Conservation (phyloP, 2,113 vertebrate species). For the Hemibagrus wyckioides region DNA sequence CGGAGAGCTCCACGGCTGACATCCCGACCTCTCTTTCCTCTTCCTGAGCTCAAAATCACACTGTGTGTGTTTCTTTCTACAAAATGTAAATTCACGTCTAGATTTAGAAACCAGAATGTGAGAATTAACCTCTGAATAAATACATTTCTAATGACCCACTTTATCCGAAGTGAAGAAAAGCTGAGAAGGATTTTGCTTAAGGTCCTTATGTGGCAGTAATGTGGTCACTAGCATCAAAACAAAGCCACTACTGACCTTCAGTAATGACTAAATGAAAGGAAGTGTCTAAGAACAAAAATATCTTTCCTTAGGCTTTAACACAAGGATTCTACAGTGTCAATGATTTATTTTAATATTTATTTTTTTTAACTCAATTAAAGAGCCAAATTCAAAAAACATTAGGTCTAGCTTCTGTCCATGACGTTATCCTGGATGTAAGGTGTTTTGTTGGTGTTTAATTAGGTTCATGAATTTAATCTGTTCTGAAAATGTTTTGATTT, state of each 20-base stretch:
- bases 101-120: not conserved
- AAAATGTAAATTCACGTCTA: not conserved
- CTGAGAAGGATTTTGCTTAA: not conserved
- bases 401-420: not conserved
- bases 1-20: slow-evolving; percentile 52
- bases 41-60: not conserved
- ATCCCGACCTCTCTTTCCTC: too few relatives aligned
- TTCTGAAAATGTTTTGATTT: not conserved
- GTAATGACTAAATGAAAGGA: not conserved
- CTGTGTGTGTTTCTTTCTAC: not conserved
- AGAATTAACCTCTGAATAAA: slow-evolving; percentile 16
- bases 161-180: too few relatives aligned
- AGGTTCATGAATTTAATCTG: not conserved
- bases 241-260: not conserved
- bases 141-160: not conserved
- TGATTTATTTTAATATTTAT: not conserved
- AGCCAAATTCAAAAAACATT: not conserved
- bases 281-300: not conserved
- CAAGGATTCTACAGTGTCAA: not conserved
- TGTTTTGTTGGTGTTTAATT: not conserved
- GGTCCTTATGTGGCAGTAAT: not conserved
- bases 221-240: not conserved
- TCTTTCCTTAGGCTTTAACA: not conserved
- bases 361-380: too few relatives aligned
- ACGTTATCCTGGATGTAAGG: not conserved